Conservation (phyloP, 2,113 vertebrate genomes). For the Pseudopodoces humilis region DNA sequence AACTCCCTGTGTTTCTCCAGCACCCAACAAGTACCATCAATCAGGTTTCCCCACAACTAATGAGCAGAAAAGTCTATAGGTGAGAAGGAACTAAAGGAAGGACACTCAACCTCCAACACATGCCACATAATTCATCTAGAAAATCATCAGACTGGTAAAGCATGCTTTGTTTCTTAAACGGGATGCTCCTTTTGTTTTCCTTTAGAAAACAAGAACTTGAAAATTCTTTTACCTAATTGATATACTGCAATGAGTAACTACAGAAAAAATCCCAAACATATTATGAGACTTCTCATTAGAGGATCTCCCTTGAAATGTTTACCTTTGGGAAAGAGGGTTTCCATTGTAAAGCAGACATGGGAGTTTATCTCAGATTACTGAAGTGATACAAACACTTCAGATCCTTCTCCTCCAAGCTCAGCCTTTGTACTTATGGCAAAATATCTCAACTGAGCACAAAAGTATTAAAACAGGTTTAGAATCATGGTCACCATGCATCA, state of each 20-base stretch:
- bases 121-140: background rate
- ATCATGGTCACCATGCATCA: background rate
- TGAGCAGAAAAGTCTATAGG: too few relatives aligned
- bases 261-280: background rate
- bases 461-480: background rate
- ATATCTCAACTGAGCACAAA: background rate
- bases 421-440: background rate
- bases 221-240: background rate
- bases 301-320: background rate
- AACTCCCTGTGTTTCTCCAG: too few relatives aligned
- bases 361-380: background rate
- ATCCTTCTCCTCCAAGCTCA: background rate
- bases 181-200: background rate
- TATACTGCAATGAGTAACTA: background rate
- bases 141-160: background rate
- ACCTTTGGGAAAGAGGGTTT: background rate
- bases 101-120: too few relatives aligned
- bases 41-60: too few relatives aligned
- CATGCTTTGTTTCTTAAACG: background rate
- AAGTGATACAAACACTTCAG: background rate
- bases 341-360: background rate
- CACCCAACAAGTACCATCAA: too few relatives aligned
- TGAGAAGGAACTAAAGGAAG: too few relatives aligned
- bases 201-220: background rate
- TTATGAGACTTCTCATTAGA: background rate